Evolutionary conservation across 2,888 invertebrate species (phyloP).

Genomic region (Cosmopolites sordidus): DNA sequence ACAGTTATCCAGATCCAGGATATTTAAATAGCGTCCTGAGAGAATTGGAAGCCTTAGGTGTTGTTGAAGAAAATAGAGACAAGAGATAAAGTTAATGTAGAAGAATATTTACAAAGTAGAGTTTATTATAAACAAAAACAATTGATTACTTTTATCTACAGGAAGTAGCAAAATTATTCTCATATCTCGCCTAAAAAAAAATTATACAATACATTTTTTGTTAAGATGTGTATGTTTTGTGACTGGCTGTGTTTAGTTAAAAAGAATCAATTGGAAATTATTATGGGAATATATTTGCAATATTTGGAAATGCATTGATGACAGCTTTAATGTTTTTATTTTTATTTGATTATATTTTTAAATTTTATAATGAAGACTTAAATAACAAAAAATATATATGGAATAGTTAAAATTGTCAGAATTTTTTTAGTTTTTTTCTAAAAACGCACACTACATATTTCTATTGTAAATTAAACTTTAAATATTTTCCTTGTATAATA

Average conservation of each 20-base stretch:
- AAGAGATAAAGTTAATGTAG: constrained; percentile 25
- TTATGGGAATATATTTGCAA: not conserved
- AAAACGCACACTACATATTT: too few relatives aligned
- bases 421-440: too few relatives aligned
- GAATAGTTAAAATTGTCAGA: not conserved
- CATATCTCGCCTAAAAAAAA: too few relatives aligned
- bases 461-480: not conserved
- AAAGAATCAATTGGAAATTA: too few relatives aligned
- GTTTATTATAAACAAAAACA: not conserved
- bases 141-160: not conserved
- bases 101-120: not conserved
- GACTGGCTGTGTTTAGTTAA: too few relatives aligned
- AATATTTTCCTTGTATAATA: constrained; percentile 6
- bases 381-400: constrained; percentile 1
- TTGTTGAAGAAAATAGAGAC: constrained; percentile 48
- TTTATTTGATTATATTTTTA: constrained; percentile 16
- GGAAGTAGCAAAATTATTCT: too few relatives aligned
- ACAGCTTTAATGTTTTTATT: constrained; percentile 22
- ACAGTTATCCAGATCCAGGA: constrained; percentile 72
- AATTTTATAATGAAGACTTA: constrained; percentile 10
- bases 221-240: too few relatives aligned
- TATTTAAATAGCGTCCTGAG: constrained; percentile 65
- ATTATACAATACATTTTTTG: too few relatives aligned
- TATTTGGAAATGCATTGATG: not conserved
- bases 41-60: constrained; percentile 57